Evolutionary conservation across 2,113 vertebrate genomes (phyloP), one percentile per base, ranked within the genome.

Genomic region (Bujurquina vittata): DNA sequence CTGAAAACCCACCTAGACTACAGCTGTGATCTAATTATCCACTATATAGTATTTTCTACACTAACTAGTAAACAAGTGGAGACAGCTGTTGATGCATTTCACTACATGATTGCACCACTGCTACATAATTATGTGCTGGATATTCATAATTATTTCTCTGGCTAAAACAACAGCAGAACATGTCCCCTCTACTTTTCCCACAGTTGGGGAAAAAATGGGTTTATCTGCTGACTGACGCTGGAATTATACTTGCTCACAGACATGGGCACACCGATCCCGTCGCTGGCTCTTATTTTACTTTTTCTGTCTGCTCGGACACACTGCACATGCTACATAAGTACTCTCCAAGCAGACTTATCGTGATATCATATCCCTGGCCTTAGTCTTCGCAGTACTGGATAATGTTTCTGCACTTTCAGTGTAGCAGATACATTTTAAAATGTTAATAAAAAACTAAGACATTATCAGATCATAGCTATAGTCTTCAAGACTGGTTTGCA

Each of bases 1-100:
- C 37, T 9, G 9, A 54, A 60, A 61, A 77, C 12, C 31, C 52
- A 46, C 11, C 14, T 62, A 22, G 29, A 6, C 29, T 56, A 54
- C 67, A 72, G 46, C 26, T 72, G 67, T 33, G 26, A 33, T 72
- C 18, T 5, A 9, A 14, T 72, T 72, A 33, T 54, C 67, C 46
- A 72, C 52, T 54, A 72, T 72, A 54, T 54, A 72, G 67, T 72
- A n/a, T 72, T 72, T 54, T 46, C 46, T 52, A 33, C 67, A 54
- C 46, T 54, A 72, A 54, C 67, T 72, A 54, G 67, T 72, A 72
- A 72, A n/a, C 67, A 72, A 72, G 67, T 54, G 67, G 46, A 72
- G 46, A 72, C 67, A 72, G 67, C 67, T 72, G 67, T 72, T 52
- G 49, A 52, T 52, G 15, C 26, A 0, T 54, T 72, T 72, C 67